Evolutionary conservation across 2,113 vertebrate species (phyloP), one percentile per base, ranked within the genome.

Genomic region (Osmerus mordax): DNA sequence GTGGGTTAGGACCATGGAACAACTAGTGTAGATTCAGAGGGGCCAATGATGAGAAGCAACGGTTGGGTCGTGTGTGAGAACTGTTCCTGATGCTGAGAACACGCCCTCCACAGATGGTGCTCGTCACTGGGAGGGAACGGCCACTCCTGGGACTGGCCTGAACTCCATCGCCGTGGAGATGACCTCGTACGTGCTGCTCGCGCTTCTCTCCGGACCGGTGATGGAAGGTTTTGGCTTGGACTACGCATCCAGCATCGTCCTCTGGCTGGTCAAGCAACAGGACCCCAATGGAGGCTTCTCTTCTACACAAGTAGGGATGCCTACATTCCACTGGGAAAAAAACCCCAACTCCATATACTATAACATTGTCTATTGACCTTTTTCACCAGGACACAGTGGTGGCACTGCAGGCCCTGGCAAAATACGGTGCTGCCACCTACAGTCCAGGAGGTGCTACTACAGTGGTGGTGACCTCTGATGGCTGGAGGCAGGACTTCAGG

Each of bases 401-500:
- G 0, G 95, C 94, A 71, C 92, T 96, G 54, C 94, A 96, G 82
- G 95, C 94, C 1, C 80, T 96, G 76, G 90, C 95, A 14, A 93
- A 91, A 72, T 95, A 95, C 1, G 92, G 89, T 13, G 63, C 83
- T 0, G 79, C 88, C 84, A 92, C 88, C 0, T 93, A 91, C 76
- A 91, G 76, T 18, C 47, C 32, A 14, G 0, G 82, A 77, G 68
- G 91, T 81, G 47, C 25, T 14, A 47, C 72, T 59, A 82, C 96
- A 71, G 89, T 62, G 0, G 90, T 96, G 78, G 90, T 73, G 0
- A 91, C 92, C 0, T 13, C 71, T 0, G 87, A 81, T 64, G 88
- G 89, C 28, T 84, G 84, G 80, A 83, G 79, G 68, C 81, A 14
- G n/a, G 69, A 83, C 67, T 97, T 97, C 81, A 88, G 21, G 0